Evolutionary conservation across 2,888 invertebrate genomes (phyloP), one percentile per base, ranked within the genome.

Genomic region (Hybos culiciformis): DNA sequence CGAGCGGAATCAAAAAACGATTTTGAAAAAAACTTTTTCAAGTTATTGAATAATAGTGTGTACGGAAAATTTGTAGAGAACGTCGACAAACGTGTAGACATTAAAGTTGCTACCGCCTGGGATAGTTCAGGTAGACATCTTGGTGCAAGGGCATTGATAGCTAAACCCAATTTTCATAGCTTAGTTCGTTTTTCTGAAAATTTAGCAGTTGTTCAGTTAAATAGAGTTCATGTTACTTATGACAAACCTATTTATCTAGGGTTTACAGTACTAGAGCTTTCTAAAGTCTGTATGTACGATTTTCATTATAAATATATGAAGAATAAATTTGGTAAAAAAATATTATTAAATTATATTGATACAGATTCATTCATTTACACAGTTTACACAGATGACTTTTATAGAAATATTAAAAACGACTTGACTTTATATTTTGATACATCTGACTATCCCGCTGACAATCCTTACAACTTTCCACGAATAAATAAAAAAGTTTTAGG

Each of bases 401-500:
- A 39, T 24, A 39, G 26, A 7, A 26, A 39, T 24, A 26, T 33
- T 14, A 26, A 33, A 20, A n/a, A 11, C 33, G 41, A 41, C 20
- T 33, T 33, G 9, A 24, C 21, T 8, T 15, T 34, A 17, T 15
- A 41, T 39, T 61, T 59, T 48, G 59, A 60, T 50, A 59, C 57
- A 18, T 57, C 55, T 4, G 53, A 55, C 45, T 56, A 53, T 41
- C 17, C 41, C 6, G 6, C 24, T 12, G 39, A 49, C 42, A 60
- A 59, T 49, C n/a, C 38, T 6, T 53, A 52, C 41, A 36, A 39
- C 6, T 53, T 56, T n/a, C 50, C 51, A 2, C 37, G 4, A 36
- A 26, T 36, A 19, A 36, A 36, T 24, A 19, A 41, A 26, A 41
- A 20, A 37, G 26, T 24, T 12, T 18, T 33, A 46, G 26, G 50